Evolutionary conservation across 2,113 vertebrate genomes (phyloP).

Genomic region (Trachemys scripta): DNA sequence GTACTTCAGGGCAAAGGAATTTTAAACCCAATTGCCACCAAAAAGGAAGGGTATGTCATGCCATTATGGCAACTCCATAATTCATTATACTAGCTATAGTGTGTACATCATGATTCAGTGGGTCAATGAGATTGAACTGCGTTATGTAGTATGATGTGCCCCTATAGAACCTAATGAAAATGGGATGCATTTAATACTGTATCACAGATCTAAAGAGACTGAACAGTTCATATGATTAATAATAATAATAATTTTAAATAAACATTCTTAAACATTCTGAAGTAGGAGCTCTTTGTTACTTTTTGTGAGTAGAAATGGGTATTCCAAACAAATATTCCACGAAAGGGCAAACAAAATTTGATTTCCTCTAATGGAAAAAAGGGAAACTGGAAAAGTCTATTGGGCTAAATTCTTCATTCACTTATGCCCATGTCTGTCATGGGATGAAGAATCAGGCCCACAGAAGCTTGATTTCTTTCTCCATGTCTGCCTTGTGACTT

Average conservation of each 20-base stretch:
- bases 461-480: not conserved
- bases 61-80: not conserved
- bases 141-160: not conserved
- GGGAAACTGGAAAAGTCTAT: not conserved
- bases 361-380: not conserved
- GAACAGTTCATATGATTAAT: not conserved
- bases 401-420: not conserved
- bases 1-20: not conserved
- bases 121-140: not conserved
- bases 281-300: not conserved
- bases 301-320: not conserved
- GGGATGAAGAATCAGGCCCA: not conserved
- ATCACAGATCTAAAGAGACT: not conserved
- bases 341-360: not conserved
- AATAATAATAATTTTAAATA: not conserved
- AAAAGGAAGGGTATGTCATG: not conserved
- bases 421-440: not conserved
- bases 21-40: slow-evolving; percentile 2
- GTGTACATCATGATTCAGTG: not conserved
- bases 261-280: not conserved
- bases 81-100: not conserved
- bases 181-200: not conserved
- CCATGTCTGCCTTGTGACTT: not conserved
- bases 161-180: not conserved
- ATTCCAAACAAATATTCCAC: not conserved